phyloP scores from a whole-genome alignment of 1,140 invertebrate species.

The Microplitis mediator region DNA sequence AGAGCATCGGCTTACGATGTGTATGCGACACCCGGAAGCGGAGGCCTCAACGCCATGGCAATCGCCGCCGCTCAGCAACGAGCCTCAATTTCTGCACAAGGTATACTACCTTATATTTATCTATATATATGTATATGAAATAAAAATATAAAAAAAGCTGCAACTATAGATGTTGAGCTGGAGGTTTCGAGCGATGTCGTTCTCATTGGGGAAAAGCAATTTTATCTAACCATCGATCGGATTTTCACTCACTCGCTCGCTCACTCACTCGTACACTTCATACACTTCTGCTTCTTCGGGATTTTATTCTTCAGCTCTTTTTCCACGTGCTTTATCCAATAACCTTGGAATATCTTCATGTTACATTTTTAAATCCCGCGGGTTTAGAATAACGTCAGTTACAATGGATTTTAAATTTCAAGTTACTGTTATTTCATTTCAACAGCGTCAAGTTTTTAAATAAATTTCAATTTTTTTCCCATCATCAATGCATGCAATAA shows the following conservation, averaged over 20 bases:
- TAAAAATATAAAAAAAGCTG: not conserved
- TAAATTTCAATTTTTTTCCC: not conserved
- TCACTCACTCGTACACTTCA: not conserved
- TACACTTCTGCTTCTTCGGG: not conserved
- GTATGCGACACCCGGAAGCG: constrained; percentile 60
- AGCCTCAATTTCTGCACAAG: constrained; percentile 54
- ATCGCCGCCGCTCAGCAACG: constrained; percentile 52
- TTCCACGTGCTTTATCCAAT: not conserved
- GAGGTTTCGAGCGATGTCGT: not conserved
- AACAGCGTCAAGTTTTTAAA: not conserved
- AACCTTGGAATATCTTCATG: not conserved
- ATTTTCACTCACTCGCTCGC: not conserved
- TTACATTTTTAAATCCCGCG: not conserved
- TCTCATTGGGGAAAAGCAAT: constrained; percentile 1
- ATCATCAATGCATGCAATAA: not conserved
- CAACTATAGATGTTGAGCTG: not conserved
- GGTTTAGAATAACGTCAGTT: not conserved
- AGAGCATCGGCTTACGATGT: constrained; percentile 82
- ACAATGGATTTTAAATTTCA: no score
- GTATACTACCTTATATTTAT: constrained; percentile 33
- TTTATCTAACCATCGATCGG: constrained; percentile 8
- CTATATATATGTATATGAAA: no score
- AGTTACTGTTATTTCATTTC: not conserved
- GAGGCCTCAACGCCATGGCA: constrained; percentile 47
- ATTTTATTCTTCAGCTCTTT: not conserved